phyloP scores from a whole-genome alignment of 2,888 invertebrate genomes.

The Strigamia transsilvanica region DNA sequence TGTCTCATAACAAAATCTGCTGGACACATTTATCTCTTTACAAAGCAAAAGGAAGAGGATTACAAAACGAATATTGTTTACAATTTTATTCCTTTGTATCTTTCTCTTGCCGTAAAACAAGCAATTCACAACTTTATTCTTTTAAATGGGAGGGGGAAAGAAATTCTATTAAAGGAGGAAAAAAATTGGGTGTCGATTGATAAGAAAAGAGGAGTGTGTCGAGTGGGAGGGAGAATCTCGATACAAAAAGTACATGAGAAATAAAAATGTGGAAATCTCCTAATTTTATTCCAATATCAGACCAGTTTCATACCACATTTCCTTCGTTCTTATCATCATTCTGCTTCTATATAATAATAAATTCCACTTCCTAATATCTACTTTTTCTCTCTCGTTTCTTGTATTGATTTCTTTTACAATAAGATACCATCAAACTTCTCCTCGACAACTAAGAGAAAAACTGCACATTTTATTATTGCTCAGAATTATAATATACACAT shows the following conservation, averaged over 20 bases:
- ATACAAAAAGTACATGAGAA: slow-evolving; percentile 35
- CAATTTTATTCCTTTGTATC: slow-evolving; percentile 19
- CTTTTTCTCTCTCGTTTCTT: slow-evolving; percentile 17
- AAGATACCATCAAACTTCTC: slow-evolving; percentile 36
- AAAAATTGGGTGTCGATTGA: slow-evolving; percentile 24
- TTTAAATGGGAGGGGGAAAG: not conserved
- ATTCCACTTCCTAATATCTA: slow-evolving; percentile 44
- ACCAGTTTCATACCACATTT: slow-evolving; percentile 42
- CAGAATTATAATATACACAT: slow-evolving; percentile 18
- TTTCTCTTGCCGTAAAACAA: not conserved
- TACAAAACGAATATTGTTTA: slow-evolving; percentile 36
- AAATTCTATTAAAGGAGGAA: not conserved
- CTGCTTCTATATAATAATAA: slow-evolving; percentile 39
- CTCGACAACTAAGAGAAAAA: slow-evolving; percentile 15
- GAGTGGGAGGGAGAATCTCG: not conserved
- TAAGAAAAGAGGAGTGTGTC: slow-evolving; percentile 12
- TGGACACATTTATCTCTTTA: slow-evolving; percentile 42
- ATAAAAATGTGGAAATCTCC: slow-evolving; percentile 44
- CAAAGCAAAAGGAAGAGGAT: slow-evolving; percentile 32
- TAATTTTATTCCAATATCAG: slow-evolving; percentile 44
- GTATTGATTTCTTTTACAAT: slow-evolving; percentile 44
- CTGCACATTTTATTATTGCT: slow-evolving; percentile 34
- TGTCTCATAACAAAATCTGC: slow-evolving; percentile 36
- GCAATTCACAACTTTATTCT: not conserved
- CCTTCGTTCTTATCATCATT: slow-evolving; percentile 44